phyloP scores from a whole-genome alignment of 2,113 vertebrate species.

The Chaenogobius annularis region DNA sequence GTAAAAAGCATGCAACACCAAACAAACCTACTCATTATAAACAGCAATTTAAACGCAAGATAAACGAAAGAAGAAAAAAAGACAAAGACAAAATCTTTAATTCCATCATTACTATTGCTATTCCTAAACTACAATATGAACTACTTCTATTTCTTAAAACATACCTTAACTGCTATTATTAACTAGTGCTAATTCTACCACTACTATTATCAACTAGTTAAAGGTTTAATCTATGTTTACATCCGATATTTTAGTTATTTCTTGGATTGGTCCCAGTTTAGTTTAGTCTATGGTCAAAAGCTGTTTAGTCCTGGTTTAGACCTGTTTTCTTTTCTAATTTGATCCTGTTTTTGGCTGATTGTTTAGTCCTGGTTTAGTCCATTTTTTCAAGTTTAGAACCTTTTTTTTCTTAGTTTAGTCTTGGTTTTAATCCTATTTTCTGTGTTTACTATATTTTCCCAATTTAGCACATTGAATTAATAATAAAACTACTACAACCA shows the following conservation, averaged over 20 bases:
- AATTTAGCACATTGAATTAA: not conserved
- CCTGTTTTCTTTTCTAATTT: too few relatives aligned
- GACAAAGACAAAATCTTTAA: constrained; percentile 9
- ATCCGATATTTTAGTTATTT: too few relatives aligned
- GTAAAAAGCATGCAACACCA: constrained; percentile 35
- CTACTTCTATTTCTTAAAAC: too few relatives aligned
- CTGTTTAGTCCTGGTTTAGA: too few relatives aligned
- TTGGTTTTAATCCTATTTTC: too few relatives aligned
- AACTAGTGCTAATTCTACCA: not conserved
- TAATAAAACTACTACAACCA: not conserved
- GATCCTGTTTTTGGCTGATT: not conserved
- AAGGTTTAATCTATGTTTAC: too few relatives aligned
- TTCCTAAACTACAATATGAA: not conserved
- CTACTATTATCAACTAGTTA: not conserved
- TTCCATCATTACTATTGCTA: not conserved
- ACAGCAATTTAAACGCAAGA: not conserved
- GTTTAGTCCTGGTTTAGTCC: too few relatives aligned
- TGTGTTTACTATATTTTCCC: too few relatives aligned
- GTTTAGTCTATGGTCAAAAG: too few relatives aligned
- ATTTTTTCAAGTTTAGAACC: not conserved
- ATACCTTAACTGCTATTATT: too few relatives aligned
- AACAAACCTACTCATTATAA: constrained; percentile 29
- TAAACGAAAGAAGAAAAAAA: constrained; percentile 4
- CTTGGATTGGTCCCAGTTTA: too few relatives aligned
- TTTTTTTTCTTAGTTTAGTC: too few relatives aligned